Percentiles rank a stretch among this genome's conserved stretches.
Conservation (phyloP, 2,113 vertebrate species). For the Oxyura jamaicensis region DNA sequence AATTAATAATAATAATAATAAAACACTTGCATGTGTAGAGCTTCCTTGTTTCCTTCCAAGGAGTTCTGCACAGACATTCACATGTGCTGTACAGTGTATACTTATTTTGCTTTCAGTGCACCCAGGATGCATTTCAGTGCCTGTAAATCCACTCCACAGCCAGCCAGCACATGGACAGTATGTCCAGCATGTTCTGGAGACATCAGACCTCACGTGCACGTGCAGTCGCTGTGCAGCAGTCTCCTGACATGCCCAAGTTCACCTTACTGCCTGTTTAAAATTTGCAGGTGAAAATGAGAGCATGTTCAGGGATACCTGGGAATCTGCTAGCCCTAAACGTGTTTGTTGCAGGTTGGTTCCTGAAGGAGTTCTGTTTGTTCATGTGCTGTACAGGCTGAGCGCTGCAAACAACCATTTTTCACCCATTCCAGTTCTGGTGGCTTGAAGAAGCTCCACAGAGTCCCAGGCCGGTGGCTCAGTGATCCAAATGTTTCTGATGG, state of each 20-base stretch:
- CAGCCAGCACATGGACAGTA: background rate
- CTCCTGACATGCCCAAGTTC: background rate
- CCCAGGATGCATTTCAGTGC: background rate
- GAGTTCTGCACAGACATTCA: background rate
- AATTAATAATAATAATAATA: background rate
- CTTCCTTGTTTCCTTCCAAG: background rate
- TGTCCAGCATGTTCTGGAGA: fast-evolving
- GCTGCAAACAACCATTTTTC: background rate
- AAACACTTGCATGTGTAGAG: background rate
- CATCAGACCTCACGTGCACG: fast-evolving
- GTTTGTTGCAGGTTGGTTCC: background rate
- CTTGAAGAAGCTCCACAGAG: background rate
- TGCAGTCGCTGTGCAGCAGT: background rate
- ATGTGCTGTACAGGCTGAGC: background rate
- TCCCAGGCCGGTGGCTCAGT: background rate
- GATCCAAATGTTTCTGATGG: background rate
- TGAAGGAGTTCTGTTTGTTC: background rate
- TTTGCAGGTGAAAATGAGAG: background rate
- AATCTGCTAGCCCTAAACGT: background rate
- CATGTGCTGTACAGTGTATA: background rate
- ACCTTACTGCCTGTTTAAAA: background rate
- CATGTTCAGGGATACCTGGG: background rate
- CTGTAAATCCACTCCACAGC: background rate
- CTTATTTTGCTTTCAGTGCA: background rate
- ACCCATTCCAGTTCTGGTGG: background rate